Evolutionary conservation across 2,888 invertebrate species (phyloP).

Genomic region (Drosophila helvetica): DNA sequence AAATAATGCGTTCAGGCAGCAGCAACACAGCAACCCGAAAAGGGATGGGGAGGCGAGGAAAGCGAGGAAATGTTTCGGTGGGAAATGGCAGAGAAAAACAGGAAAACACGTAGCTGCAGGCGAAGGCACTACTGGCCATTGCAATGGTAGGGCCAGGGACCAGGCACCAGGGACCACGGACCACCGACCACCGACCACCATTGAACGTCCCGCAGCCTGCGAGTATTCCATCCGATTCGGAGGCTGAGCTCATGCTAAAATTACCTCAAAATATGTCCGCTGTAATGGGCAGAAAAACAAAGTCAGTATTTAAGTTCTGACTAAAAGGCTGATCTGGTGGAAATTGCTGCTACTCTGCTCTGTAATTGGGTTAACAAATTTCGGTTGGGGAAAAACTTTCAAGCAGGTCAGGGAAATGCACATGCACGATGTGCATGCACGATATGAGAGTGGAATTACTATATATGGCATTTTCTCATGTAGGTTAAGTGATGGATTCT

Average conservation of each 20-base stretch:
- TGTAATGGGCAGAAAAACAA: not conserved
- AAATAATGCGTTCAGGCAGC: constrained; percentile 61
- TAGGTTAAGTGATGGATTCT: not conserved
- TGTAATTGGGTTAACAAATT: not conserved
- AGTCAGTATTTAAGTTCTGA: not conserved
- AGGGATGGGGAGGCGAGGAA: not conserved
- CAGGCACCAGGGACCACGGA: too few species aligned
- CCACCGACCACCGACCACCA: too few species aligned
- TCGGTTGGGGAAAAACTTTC: not conserved
- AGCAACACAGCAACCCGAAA: constrained; percentile 22
- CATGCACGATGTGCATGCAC: too few species aligned
- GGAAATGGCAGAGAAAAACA: constrained; percentile 11
- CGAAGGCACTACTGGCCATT: constrained; percentile 11
- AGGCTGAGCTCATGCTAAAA: not conserved
- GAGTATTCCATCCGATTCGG: not conserved
- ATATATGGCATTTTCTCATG: not conserved
- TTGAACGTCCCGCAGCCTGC: not conserved
- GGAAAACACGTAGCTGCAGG: constrained; percentile 1
- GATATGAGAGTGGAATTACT: too few species aligned
- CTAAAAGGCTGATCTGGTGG: not conserved
- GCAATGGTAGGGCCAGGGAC: not conserved
- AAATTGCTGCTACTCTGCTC: not conserved
- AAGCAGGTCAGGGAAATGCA: not conserved
- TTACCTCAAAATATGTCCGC: not conserved
- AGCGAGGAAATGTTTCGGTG: constrained; percentile 17